Evolutionary conservation across 2,888 invertebrate genomes (phyloP).

Genomic region (Acheta domesticus): DNA sequence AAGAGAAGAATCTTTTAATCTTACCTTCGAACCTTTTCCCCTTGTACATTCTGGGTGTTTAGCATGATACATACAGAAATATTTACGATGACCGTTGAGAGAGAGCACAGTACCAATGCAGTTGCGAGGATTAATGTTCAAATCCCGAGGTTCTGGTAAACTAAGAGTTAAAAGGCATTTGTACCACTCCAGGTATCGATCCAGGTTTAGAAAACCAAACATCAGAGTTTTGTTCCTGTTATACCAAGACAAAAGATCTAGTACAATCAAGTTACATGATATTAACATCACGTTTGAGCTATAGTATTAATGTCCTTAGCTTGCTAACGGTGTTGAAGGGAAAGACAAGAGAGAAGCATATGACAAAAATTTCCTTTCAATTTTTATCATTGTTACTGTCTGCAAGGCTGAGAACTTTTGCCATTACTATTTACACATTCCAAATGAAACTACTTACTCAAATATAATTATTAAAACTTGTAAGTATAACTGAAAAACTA

Average conservation of each 20-base stretch:
- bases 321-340: too few relatives aligned
- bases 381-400: too few relatives aligned
- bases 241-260: not conserved
- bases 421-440: too few relatives aligned
- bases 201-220: constrained; percentile 90
- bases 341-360: too few relatives aligned
- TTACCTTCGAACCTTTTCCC: constrained; percentile 64
- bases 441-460: too few relatives aligned
- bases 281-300: not conserved
- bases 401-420: too few relatives aligned
- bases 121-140: constrained; percentile 92
- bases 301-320: not conserved
- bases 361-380: too few relatives aligned
- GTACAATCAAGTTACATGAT: too few relatives aligned
- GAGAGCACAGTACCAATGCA: constrained; percentile 95
- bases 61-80: constrained; percentile 98
- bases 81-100: constrained; percentile 93
- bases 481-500: too few relatives aligned
- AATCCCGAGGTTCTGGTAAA: constrained; percentile 73
- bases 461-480: too few relatives aligned
- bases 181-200: constrained; percentile 92
- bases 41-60: constrained; percentile 78
- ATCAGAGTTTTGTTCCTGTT: constrained; percentile 89
- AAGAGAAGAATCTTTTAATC: constrained; percentile 27
- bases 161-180: constrained; percentile 82